phyloP scores from a whole-genome alignment of 2,888 invertebrate species.

The Dusona sp. region DNA sequence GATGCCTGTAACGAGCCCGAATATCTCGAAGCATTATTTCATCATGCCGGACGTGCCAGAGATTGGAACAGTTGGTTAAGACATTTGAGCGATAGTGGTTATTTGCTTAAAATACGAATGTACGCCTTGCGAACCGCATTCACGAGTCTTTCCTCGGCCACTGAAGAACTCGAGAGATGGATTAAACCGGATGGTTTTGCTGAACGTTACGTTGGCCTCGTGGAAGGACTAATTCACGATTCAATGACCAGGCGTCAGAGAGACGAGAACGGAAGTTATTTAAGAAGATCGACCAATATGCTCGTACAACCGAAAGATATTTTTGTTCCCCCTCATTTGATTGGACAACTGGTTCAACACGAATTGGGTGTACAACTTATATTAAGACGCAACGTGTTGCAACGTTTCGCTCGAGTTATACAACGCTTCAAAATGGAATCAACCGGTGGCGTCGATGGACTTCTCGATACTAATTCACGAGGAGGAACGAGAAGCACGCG shows the following conservation, averaged over 20 bases:
- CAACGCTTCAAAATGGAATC: constrained; percentile 80
- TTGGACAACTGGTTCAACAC: constrained; percentile 93
- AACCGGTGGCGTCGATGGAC: constrained; percentile 69
- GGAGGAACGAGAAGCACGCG: constrained; percentile 74
- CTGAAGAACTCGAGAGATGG: constrained; percentile 83
- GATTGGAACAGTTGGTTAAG: constrained; percentile 84
- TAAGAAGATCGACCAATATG: constrained; percentile 88
- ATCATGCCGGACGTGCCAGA: constrained; percentile 74
- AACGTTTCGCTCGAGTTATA: constrained; percentile 84
- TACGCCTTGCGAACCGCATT: constrained; percentile 86
- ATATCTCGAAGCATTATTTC: constrained; percentile 78
- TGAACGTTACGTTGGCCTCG: constrained; percentile 92
- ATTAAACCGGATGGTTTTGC: constrained; percentile 80
- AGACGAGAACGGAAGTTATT: constrained; percentile 91
- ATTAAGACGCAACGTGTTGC: constrained; percentile 85
- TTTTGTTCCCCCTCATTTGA: constrained; percentile 90
- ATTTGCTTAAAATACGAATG: constrained; percentile 86
- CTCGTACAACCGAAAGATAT: constrained; percentile 86
- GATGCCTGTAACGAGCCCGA: constrained; percentile 95
- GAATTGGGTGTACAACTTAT: constrained; percentile 87
- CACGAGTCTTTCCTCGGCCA: constrained; percentile 83
- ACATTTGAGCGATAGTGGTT: constrained; percentile 87
- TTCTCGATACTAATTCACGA: constrained; percentile 73
- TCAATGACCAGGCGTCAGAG: constrained; percentile 93
- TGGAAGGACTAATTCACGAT: constrained; percentile 95